Evolutionary conservation across 2,113 vertebrate genomes (phyloP).

Genomic region (Fregetta grallaria): DNA sequence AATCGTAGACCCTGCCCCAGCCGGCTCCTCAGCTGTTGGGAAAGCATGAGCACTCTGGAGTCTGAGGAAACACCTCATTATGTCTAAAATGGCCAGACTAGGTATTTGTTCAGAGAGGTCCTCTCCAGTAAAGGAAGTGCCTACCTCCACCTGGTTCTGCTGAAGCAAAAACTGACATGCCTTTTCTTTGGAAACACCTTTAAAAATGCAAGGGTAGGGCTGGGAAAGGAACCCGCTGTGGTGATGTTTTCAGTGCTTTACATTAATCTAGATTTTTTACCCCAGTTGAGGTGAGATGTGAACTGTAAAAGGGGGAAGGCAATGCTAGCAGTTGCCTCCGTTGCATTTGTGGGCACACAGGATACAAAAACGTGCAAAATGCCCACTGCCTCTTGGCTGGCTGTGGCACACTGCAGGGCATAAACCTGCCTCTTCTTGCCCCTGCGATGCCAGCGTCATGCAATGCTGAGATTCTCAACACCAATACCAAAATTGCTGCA

Average conservation of each 20-base stretch:
- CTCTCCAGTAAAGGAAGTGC: background rate
- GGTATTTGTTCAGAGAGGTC: background rate
- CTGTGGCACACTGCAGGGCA: fast-evolving
- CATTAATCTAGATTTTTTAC: background rate
- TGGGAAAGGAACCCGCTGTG: background rate
- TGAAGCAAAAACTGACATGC: background rate
- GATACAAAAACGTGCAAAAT: background rate
- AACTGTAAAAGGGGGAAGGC: background rate
- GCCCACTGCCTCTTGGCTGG: background rate
- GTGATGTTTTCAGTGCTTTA: background rate
- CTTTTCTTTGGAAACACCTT: background rate
- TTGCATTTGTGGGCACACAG: background rate
- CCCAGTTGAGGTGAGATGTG: background rate
- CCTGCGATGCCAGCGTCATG: background rate
- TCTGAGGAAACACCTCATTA: background rate
- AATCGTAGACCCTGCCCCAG: background rate
- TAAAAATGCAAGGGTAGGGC: background rate
- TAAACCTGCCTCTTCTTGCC: background rate
- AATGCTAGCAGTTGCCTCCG: background rate
- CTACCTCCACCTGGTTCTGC: background rate
- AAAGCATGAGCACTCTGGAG: background rate
- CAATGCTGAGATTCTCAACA: background rate
- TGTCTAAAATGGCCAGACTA: background rate
- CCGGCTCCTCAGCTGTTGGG: background rate
- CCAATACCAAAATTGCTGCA: background rate